Evolutionary conservation across 2,797 vertebrate genomes (phyloP), one percentile per base, ranked within the genome.

Genomic region (Hippoglossus hippoglossus): DNA sequence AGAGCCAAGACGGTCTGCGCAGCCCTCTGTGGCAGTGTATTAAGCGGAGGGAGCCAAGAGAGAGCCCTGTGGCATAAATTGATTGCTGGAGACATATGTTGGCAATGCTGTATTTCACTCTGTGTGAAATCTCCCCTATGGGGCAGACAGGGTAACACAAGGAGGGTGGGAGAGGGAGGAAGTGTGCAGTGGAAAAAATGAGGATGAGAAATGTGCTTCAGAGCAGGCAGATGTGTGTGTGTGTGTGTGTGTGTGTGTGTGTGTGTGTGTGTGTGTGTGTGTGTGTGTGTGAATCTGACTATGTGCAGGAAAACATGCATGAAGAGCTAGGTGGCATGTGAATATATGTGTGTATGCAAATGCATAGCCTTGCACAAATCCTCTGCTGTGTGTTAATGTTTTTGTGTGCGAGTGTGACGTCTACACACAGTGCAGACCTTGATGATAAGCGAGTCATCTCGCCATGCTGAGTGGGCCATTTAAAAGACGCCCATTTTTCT

Each of bases 381-480:
- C 71, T 67, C 61, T 24, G 65, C 26, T 60, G 69, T 74, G 80
- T 74, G 74, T 57, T 26, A 51, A 58, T 67, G 64, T 68, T 61
- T 36, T 44, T 46, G 47, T 51, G 65, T 10, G 39, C 39, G 0
- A 21, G 68, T 59, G 79, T 24, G 80, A 73, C 24, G 80, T 87
- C 67, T 71, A 36, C 52, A 46, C 63, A 36, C 73, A 71, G 77
- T 73, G 83, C 71, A 83, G 89, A 90, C 89, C 86, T 88, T 87
- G 86, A 90, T 89, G 89, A 91, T 92, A 87, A 92, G 89, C 77
- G 79, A 89, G 79, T 89, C 86, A 84, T 91, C 85, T 83, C 71
- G 47, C 80, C 75, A 63, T 74, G 85, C 88, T 86, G 90, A 92
- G 91, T 86, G 90, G 87, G 83, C 89, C 87, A 81, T 92, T 92